A percentile compares a stretch with the other conserved stretches of the same genome.
Evolutionary conservation across 2,797 vertebrate species (phyloP).

Genomic region (Epinephelus coioides): DNA sequence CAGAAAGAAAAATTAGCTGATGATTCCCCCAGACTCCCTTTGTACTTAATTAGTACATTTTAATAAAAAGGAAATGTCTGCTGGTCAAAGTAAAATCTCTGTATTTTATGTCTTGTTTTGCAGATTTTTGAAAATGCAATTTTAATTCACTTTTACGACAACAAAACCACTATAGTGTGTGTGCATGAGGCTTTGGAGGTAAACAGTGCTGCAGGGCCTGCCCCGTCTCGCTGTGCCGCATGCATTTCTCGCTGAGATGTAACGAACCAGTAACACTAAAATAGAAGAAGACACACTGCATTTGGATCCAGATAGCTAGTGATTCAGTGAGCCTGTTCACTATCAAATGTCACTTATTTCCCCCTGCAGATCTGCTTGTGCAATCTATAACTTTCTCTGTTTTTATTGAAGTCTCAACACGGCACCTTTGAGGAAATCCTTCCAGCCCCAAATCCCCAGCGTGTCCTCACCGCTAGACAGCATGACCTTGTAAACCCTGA

Average conservation of each 20-base stretch:
- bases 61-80: constrained; percentile 41
- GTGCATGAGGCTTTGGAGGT: constrained; percentile 13
- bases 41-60: constrained; percentile 52
- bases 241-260: constrained; percentile 80
- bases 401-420: constrained; percentile 80
- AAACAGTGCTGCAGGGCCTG: constrained; percentile 31
- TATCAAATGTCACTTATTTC: constrained; percentile 70
- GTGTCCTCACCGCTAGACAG: constrained; percentile 81
- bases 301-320: constrained; percentile 54
- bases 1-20: constrained; percentile 33
- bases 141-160: not conserved
- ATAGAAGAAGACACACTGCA: constrained; percentile 32
- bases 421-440: constrained; percentile 81
- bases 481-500: constrained; percentile 89
- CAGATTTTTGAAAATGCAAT: constrained; percentile 15
- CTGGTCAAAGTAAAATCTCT: constrained; percentile 19
- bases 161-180: constrained; percentile 1
- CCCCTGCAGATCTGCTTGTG: constrained; percentile 62
- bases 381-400: constrained; percentile 76
- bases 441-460: constrained; percentile 73
- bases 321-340: constrained; percentile 64
- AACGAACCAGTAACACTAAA: constrained; percentile 55
- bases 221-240: constrained; percentile 51
- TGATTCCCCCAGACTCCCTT: constrained; percentile 29
- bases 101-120: constrained; percentile 32